Evolutionary conservation across 2,113 vertebrate genomes (phyloP).

Genomic region (Platysternon megacephalum): DNA sequence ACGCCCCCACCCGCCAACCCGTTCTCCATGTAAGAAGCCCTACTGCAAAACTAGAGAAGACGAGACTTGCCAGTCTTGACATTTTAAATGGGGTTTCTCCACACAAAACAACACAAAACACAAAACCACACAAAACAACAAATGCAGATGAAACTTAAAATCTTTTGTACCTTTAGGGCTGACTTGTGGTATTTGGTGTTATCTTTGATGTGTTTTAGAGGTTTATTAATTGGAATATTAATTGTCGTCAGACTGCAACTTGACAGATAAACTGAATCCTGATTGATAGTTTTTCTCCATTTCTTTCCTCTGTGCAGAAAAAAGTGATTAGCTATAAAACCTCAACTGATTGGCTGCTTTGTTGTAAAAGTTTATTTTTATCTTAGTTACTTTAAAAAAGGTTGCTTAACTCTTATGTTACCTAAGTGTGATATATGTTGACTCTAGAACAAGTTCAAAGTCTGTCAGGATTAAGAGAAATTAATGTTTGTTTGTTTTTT

Average conservation of each 20-base stretch:
- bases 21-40: background rate
- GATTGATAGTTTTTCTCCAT: too few relatives aligned
- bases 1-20: too few relatives aligned
- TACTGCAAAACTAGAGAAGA: background rate
- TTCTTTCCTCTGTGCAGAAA: too few relatives aligned
- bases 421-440: background rate
- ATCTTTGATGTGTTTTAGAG: background rate
- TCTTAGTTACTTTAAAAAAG: too few relatives aligned
- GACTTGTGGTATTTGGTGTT: background rate
- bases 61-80: background rate
- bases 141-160: background rate
- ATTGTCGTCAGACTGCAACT: too few relatives aligned
- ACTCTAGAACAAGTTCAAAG: background rate
- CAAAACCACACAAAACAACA: background rate
- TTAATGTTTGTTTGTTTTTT: too few relatives aligned
- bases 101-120: rapidly evolving
- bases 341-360: too few relatives aligned
- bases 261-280: too few relatives aligned
- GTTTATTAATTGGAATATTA: background rate
- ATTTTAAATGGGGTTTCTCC: background rate
- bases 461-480: background rate
- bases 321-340: too few relatives aligned
- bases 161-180: background rate
- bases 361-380: too few relatives aligned
- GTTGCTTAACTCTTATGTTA: background rate